Evolutionary conservation across 2,113 vertebrate species (phyloP).

Genomic region (Gorsachius goisagi): DNA sequence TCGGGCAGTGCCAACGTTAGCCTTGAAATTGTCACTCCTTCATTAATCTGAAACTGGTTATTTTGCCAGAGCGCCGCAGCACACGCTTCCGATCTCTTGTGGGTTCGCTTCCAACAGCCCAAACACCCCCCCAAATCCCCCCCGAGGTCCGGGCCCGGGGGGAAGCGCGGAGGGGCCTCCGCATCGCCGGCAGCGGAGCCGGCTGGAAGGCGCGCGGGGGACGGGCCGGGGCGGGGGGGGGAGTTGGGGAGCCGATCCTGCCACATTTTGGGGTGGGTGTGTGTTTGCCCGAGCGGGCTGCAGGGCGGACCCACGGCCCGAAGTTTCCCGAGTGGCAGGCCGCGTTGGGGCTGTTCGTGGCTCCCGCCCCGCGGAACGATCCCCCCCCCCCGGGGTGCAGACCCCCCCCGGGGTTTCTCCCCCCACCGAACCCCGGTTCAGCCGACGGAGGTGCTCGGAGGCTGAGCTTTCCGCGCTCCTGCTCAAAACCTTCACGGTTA

Average conservation of each 20-base stretch:
- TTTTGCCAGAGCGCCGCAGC: constrained; percentile 68
- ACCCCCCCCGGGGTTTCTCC: neutral
- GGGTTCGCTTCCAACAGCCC: constrained; percentile 38
- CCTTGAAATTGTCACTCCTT: constrained; percentile 82
- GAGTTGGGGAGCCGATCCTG: neutral
- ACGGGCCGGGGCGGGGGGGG: neutral
- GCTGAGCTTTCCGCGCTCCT: rapidly evolving
- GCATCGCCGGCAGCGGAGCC: neutral
- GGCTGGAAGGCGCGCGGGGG: neutral
- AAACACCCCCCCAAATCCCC: neutral
- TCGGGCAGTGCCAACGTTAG: constrained; percentile 81
- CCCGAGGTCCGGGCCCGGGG: neutral
- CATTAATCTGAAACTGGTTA: constrained; percentile 80
- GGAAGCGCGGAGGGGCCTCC: neutral
- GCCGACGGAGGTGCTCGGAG: neutral
- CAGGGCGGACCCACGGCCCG: neutral
- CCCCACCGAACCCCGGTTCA: rapidly evolving
- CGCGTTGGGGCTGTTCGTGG: neutral
- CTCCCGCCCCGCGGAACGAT: neutral
- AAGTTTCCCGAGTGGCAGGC: neutral
- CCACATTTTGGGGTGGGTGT: too few species aligned
- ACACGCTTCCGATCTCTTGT: constrained; percentile 71
- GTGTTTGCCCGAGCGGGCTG: neutral
- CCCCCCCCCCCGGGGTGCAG: neutral
- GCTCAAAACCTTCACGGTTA: too few species aligned